A percentile compares a stretch with the other conserved stretches of the same genome.
phyloP scores from a whole-genome alignment of 2,113 vertebrate species.

The Malurus melanocephalus region DNA sequence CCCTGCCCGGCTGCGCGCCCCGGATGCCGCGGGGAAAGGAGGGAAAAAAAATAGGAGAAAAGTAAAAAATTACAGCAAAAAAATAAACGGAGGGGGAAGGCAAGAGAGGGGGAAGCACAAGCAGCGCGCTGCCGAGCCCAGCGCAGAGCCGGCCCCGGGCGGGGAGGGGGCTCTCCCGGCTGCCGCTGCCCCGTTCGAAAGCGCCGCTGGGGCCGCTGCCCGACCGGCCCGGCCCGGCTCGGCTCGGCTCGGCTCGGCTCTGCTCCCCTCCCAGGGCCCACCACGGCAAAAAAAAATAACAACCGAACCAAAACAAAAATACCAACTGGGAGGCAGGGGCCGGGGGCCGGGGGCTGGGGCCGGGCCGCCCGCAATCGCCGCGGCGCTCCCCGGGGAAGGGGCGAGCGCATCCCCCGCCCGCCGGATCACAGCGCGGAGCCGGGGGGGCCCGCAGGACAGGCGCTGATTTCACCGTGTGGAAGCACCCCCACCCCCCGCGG shows the following conservation, averaged over 20 bases:
- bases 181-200: background rate
- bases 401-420: too few relatives aligned
- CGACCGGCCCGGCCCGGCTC: background rate
- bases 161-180: background rate
- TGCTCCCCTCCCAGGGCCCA: background rate
- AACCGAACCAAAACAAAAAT: background rate
- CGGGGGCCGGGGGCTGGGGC: background rate
- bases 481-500: too few relatives aligned
- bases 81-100: background rate
- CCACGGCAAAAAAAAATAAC: background rate
- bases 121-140: background rate
- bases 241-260: background rate
- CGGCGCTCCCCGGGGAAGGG: too few relatives aligned
- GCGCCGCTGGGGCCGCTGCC: background rate
- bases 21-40: background rate
- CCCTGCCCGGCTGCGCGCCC: background rate
- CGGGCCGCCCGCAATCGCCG: too few relatives aligned
- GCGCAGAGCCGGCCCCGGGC: background rate
- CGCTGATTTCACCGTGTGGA: too few relatives aligned
- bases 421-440: too few relatives aligned
- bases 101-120: background rate
- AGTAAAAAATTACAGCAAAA: background rate
- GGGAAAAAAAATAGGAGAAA: background rate
- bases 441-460: too few relatives aligned
- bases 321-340: background rate